Conservation (phyloP, 2,113 vertebrate species). For the Diglossa brunneiventris region DNA sequence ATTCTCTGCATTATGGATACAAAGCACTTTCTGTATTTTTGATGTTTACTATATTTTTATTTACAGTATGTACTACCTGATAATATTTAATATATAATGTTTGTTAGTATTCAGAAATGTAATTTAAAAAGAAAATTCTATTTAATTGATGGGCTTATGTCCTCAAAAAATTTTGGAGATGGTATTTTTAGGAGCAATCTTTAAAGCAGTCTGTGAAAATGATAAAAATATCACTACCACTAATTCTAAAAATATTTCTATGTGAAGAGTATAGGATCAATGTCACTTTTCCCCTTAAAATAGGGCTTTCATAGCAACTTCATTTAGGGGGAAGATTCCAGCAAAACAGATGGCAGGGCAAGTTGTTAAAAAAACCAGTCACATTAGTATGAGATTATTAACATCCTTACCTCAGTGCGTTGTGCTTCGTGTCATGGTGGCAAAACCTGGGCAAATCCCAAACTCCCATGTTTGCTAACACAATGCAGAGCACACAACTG, state of each 20-base stretch:
- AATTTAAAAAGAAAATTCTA: neutral
- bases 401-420: neutral
- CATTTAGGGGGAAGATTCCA: neutral
- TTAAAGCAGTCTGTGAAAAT: neutral
- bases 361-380: neutral
- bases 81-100: neutral
- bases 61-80: neutral
- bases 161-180: neutral
- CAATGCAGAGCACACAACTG: neutral
- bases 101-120: neutral
- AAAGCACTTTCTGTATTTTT: neutral
- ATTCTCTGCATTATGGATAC: neutral
- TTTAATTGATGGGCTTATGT: neutral
- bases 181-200: neutral
- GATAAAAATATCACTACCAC: neutral
- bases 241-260: neutral
- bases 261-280: neutral
- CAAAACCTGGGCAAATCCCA: neutral
- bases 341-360: neutral
- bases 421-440: neutral
- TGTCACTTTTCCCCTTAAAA: neutral
- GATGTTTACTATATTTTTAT: neutral
- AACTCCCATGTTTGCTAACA: neutral
- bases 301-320: neutral
- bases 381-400: neutral